Base-by-base conservation (phyloP, 2,888 invertebrate species). In the Melangyna quadrimaculata region DNA sequence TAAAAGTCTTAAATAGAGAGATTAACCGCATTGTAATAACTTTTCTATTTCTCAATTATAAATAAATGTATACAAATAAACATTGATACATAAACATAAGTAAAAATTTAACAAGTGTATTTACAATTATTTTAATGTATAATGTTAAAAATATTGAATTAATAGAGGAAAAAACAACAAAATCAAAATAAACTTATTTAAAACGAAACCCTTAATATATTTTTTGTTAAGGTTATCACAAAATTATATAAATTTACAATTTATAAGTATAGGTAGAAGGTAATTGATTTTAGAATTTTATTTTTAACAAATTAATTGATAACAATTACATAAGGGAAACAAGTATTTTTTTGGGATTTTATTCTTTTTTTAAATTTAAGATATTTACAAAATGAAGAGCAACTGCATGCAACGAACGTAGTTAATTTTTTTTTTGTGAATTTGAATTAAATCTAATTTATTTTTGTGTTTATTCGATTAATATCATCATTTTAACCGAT, bases 191-290 rank as follows among this genome's bases (percentile, higher is more conserved):
- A 57, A 40, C 19, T 14, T 10, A 29, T 14, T 51, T 48, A 14
- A 51, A 27, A 24, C n/a, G 1, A 22, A 37, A 22, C 22, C n/a
- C 8, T 57, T 51, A 79, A 79, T 48, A 70, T 70, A 70, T 17
- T 14, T 40, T 65, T 75, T 71, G 65, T 72, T 32, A 77, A 65
- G 37, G 61, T 79, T 84, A 84, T 84, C 79, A 84, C 83, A 84
- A 84, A 80, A 79, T 79, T 74, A 79, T 79, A 79, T 57, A 78
- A 48, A 40, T 74, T 72, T 72, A 78, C 61, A 72, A 55, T 57
- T 71, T 19, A 40, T 24, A 40, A 71, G 22, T 67, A 72, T 35
- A n/a, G n/a, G n/a, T n/a, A n/a, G n/a, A n/a, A n/a, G n/a, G n/a
- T n/a, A n/a, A n/a, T n/a, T 35, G 67, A 32, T 43, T 45, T 74